Evolutionary conservation across 2,797 vertebrate genomes (phyloP).

Genomic region (Falco biarmicus): DNA sequence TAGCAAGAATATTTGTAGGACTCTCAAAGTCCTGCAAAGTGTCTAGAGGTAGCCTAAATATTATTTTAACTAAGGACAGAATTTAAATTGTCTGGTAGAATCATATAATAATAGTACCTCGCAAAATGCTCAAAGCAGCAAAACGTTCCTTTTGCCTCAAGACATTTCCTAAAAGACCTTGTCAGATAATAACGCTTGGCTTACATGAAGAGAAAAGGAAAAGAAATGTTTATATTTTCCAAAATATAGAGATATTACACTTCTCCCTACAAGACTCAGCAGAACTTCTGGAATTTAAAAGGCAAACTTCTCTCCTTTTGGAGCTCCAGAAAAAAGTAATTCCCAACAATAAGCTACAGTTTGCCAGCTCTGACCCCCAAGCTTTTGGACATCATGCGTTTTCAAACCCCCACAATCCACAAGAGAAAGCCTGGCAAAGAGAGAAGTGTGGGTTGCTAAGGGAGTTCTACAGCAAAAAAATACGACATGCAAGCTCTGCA

Average conservation of each 20-base stretch:
- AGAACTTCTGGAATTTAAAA: not conserved
- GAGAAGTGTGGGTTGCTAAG: not conserved
- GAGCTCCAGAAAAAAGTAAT: not conserved
- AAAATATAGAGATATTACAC: not conserved
- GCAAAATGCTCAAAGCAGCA: not conserved
- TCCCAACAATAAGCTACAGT: not conserved
- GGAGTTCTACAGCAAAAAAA: not conserved
- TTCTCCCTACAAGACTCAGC: not conserved
- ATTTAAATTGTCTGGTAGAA: not conserved
- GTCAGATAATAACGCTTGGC: not conserved
- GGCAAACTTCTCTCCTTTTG: not conserved
- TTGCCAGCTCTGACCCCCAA: not conserved
- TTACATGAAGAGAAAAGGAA: not conserved
- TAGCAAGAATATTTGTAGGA: not conserved
- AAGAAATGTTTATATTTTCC: not conserved
- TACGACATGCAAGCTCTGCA: not conserved
- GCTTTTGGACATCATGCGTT: not conserved
- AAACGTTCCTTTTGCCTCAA: not conserved
- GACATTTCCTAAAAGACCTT: not conserved
- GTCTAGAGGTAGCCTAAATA: not conserved
- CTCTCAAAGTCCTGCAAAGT: not conserved
- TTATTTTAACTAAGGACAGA: not conserved
- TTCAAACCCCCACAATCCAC: not conserved
- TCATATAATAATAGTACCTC: not conserved
- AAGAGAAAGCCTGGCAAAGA: not conserved